Conservation (phyloP, 1,140 invertebrate genomes). For the Heliconius eleuchia region DNA sequence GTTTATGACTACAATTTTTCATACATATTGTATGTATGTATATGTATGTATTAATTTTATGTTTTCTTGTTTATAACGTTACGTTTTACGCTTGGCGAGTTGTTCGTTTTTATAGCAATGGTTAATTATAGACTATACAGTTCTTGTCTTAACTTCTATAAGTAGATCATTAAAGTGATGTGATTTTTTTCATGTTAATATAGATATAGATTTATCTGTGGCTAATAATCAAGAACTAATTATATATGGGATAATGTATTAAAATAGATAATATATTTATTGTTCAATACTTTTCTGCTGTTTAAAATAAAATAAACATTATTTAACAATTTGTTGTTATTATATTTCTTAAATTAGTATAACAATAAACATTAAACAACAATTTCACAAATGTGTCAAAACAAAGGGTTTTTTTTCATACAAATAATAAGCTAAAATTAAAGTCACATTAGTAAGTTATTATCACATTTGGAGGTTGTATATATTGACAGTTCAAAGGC, state of each 20-base stretch:
- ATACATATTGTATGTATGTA: background rate
- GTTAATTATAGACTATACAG: background rate
- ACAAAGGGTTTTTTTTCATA: background rate
- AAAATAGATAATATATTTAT: background rate
- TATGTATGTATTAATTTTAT: background rate
- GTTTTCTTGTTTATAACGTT: background rate
- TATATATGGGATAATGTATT: background rate
- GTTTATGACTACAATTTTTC: background rate
- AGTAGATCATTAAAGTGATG: background rate
- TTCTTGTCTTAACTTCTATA: background rate
- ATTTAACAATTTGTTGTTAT: background rate
- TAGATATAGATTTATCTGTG: background rate
- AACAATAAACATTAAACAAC: too few relatives aligned
- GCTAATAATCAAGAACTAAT: background rate
- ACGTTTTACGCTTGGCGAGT: background rate
- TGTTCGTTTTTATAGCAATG: background rate
- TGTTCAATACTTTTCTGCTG: too few relatives aligned
- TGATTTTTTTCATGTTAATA: background rate
- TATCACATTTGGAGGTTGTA: slow-evolving; percentile 35
- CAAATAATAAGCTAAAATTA: slow-evolving; percentile 10
- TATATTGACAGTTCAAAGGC: slow-evolving; percentile 46
- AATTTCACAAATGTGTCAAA: too few relatives aligned
- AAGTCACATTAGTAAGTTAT: slow-evolving; percentile 31
- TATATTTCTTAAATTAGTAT: too few relatives aligned
- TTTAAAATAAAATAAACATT: background rate